A percentile compares a stretch with the other conserved stretches of the same genome.
These are phyloP conservation scores for Aricia agestis DNA, from an alignment of 1,140 invertebrate species.

Conservation along the genomic window DNA sequence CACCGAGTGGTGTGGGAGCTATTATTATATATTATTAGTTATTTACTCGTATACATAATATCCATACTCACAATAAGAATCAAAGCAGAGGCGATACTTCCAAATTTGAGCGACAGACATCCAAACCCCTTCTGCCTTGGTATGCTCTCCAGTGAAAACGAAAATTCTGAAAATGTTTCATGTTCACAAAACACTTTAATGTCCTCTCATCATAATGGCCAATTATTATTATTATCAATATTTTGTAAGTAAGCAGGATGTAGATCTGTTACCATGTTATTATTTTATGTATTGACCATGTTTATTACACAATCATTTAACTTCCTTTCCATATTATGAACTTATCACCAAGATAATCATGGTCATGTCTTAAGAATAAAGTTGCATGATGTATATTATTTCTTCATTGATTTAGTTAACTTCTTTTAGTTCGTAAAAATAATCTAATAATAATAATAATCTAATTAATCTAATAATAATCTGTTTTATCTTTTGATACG, in stretches of 20 bases:
- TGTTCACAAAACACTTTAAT: no score
- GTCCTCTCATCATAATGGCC: no score
- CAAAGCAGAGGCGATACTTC: constrained; percentile 51
- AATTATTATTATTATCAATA: constrained; percentile 10
- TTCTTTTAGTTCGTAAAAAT: no score
- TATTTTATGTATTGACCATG: neutral
- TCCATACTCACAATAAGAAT: constrained; percentile 53
- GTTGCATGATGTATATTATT: no score
- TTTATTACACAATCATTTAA: no score
- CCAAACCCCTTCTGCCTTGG: constrained; percentile 48
- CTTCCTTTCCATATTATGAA: no score
- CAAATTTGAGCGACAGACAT: constrained; percentile 55
- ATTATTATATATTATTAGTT: no score
- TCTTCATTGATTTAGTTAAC: no score
- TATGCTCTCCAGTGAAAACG: constrained; percentile 55
- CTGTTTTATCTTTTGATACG: neutral
- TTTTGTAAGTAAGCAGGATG: no score
- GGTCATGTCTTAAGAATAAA: no score
- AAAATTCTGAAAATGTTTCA: constrained; percentile 49
- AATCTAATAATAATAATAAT: neutral
- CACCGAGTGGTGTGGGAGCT: no score
- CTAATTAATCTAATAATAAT: neutral
- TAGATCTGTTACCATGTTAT: neutral
- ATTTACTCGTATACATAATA: neutral
- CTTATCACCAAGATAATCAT: no score